A percentile compares a stretch with the other conserved stretches of the same genome.
These are phyloP conservation scores for Lordiphosa mommai DNA, from an alignment of 1,140 invertebrate species.

Conservation along the genomic window DNA sequence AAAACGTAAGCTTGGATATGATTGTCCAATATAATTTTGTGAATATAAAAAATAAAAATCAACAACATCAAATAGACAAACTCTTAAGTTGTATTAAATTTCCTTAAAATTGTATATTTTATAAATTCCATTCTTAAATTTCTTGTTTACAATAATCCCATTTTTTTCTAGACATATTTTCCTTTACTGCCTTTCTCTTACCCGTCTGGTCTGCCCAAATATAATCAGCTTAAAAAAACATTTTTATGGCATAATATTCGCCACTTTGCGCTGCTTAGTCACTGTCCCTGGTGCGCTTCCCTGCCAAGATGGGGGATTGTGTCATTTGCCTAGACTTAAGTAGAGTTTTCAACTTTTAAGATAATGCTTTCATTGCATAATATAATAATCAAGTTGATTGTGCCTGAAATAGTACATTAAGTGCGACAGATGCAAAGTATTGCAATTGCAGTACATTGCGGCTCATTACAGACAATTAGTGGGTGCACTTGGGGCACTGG, in stretches of 20 bases:
- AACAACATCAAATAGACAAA: too few relatives aligned
- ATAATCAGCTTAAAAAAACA: conserved; percentile 38
- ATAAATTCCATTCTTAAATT: conserved; percentile 2
- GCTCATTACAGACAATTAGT: conserved; percentile 68
- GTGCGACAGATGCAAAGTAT: neutral
- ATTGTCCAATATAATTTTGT: too few relatives aligned
- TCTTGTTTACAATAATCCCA: conserved; percentile 8
- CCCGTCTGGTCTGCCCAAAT: too few relatives aligned
- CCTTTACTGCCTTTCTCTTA: neutral
- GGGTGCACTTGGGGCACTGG: conserved; percentile 25
- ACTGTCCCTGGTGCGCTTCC: conserved; percentile 7
- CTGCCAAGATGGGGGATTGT: neutral
- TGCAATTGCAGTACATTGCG: conserved; percentile 14
- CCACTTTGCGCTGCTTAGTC: conserved; percentile 11
- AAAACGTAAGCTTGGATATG: too few relatives aligned
- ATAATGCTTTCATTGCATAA: too few relatives aligned
- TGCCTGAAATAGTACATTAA: neutral
- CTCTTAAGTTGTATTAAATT: neutral
- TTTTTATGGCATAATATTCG: conserved; percentile 43
- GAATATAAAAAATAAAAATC: too few relatives aligned
- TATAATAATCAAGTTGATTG: neutral
- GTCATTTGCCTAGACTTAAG: too few relatives aligned
- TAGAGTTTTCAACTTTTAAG: too few relatives aligned
- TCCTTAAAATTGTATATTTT: neutral
- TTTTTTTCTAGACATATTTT: conserved; percentile 21